These are phyloP conservation scores for Philotrypesis tridentata DNA, from an alignment of 1,140 invertebrate species.

Conservation along the genomic window DNA sequence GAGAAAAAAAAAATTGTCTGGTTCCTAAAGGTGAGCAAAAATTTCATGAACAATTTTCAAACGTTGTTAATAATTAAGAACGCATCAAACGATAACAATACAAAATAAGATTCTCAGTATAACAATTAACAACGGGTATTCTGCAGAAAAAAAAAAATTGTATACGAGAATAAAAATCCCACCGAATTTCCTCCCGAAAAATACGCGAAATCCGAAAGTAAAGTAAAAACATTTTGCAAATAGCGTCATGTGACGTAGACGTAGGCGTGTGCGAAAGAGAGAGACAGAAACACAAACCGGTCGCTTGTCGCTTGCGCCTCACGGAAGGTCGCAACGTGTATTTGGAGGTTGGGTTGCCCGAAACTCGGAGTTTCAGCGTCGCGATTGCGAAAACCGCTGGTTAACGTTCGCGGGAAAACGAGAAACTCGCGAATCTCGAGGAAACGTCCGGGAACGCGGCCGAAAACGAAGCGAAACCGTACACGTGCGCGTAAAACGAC, in stretches of 20 bases:
- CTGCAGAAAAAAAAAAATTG: too few relatives aligned
- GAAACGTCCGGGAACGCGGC: not conserved
- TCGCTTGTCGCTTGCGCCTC: constrained; percentile 5
- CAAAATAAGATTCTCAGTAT: too few relatives aligned
- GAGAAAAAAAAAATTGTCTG: too few relatives aligned
- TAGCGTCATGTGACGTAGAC: constrained; percentile 28
- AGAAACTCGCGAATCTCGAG: not conserved
- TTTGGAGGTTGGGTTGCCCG: constrained; percentile 38
- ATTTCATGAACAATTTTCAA: too few relatives aligned
- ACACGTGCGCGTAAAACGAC: not conserved
- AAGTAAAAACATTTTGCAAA: not conserved
- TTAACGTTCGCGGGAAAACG: too few relatives aligned
- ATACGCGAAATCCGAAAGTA: not conserved
- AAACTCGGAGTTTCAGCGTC: not conserved
- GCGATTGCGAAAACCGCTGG: not conserved
- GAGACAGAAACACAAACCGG: constrained; percentile 19
- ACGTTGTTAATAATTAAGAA: too few relatives aligned
- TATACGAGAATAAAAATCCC: too few relatives aligned
- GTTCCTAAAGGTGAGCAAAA: too few relatives aligned
- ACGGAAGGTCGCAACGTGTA: constrained; percentile 22
- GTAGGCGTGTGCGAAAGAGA: constrained; percentile 27
- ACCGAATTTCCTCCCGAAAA: too few relatives aligned
- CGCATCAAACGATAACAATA: too few relatives aligned
- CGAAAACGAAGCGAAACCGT: not conserved
- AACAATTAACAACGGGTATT: too few relatives aligned